phyloP scores from a whole-genome alignment of 1,140 invertebrate genomes.

The Monomorium pharaonis region DNA sequence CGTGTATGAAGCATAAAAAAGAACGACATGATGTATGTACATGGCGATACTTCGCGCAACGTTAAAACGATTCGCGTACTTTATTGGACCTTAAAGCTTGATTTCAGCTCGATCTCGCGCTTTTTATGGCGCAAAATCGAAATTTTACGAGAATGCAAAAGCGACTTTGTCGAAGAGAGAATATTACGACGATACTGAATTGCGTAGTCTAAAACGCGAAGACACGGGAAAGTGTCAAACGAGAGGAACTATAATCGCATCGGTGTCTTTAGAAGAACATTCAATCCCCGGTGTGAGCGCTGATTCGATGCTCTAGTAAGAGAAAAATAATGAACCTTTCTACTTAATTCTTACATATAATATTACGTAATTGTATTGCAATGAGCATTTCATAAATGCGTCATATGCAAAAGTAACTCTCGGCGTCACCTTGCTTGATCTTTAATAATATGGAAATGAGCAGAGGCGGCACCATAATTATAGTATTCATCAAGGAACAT shows the following conservation, averaged over 20 bases:
- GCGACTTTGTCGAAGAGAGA: not conserved
- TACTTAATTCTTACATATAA: not conserved
- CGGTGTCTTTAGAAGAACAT: not conserved
- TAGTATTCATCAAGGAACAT: constrained; percentile 27
- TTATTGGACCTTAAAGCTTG: not conserved
- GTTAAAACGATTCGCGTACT: constrained; percentile 9
- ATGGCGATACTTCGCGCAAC: not conserved
- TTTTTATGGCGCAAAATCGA: not conserved
- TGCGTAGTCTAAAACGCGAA: not conserved
- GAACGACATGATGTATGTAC: not conserved
- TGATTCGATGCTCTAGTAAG: not conserved
- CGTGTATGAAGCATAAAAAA: not conserved
- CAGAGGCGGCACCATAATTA: constrained; percentile 18
- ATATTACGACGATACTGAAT: not conserved
- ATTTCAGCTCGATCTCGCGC: not conserved
- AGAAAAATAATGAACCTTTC: not conserved
- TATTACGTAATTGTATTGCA: not conserved
- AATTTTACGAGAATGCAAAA: not conserved
- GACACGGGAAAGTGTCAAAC: not conserved
- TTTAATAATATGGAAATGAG: not conserved
- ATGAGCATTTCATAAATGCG: not conserved
- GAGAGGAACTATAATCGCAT: not conserved
- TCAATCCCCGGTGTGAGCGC: not conserved
- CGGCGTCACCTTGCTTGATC: not conserved
- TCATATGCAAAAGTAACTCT: not conserved